Conservation (phyloP, 2,888 invertebrate species). For the Plagodis pulveraria region DNA sequence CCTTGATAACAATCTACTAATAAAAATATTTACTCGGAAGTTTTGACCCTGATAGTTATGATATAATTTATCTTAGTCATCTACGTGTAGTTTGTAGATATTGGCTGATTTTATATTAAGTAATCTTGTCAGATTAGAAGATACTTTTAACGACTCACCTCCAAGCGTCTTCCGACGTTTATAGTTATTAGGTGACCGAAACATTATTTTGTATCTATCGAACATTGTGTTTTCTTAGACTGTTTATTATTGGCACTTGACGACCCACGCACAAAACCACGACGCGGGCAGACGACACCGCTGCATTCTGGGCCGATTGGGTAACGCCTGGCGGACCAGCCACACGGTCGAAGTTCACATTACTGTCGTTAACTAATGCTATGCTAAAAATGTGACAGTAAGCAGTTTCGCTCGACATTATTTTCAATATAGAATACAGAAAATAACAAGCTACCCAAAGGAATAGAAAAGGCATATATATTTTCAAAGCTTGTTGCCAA, state of each 20-base stretch:
- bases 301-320: constrained; percentile 70
- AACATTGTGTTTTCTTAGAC: constrained; percentile 29
- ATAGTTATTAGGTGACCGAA: constrained; percentile 5
- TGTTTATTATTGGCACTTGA: constrained; percentile 53
- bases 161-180: background rate
- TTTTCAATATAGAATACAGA: background rate
- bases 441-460: background rate
- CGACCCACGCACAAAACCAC: constrained; percentile 38
- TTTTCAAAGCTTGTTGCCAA: background rate
- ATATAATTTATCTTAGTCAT: no score
- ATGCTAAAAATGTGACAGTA: constrained; percentile 5
- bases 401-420: background rate
- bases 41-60: no score
- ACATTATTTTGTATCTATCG: constrained; percentile 5
- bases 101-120: no score
- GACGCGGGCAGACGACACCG: constrained; percentile 54
- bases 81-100: no score
- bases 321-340: constrained; percentile 57
- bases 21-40: no score
- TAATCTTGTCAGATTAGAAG: no score
- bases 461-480: background rate
- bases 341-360: constrained; percentile 42
- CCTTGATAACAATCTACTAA: no score
- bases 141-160: no score
- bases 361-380: constrained; percentile 19